Evolutionary conservation across 2,888 invertebrate species (phyloP).

Genomic region (Didymodactylos carnosus): DNA sequence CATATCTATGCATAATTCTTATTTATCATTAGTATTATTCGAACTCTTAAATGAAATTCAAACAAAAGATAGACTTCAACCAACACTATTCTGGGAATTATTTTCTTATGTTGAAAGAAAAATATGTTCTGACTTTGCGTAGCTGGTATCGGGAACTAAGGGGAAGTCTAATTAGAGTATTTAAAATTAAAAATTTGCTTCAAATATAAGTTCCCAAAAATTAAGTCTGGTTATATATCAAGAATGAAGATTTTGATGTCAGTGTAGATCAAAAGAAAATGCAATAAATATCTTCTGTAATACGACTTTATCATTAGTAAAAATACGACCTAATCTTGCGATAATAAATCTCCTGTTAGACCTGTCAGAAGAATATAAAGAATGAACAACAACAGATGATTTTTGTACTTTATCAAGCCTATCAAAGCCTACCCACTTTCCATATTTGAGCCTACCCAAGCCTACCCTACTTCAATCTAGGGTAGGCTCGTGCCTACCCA

Average conservation of each 20-base stretch:
- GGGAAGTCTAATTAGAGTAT: not conserved
- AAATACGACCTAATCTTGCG: not conserved
- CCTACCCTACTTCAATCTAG: not conserved
- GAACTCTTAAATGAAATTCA: not conserved
- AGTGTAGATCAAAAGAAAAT: not conserved
- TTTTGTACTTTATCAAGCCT: not conserved
- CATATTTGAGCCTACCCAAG: too few relatives aligned
- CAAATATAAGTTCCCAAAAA: not conserved
- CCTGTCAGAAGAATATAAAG: not conserved
- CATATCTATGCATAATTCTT: not conserved
- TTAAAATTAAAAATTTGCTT: not conserved
- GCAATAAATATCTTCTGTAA: not conserved
- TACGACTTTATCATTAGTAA: not conserved
- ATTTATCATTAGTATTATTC: not conserved
- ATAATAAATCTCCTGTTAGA: not conserved
- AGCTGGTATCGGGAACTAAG: not conserved
- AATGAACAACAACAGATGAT: not conserved
- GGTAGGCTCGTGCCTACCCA: not conserved
- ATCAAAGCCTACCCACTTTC: not conserved
- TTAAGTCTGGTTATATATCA: not conserved
- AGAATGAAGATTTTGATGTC: not conserved
- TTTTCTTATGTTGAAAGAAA: not conserved
- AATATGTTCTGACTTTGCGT: not conserved
- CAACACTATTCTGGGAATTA: not conserved
- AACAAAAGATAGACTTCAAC: not conserved